Evolutionary conservation across 1,140 invertebrate genomes (phyloP), one percentile per base, ranked within the genome.

Genomic region (Ostrea edulis): DNA sequence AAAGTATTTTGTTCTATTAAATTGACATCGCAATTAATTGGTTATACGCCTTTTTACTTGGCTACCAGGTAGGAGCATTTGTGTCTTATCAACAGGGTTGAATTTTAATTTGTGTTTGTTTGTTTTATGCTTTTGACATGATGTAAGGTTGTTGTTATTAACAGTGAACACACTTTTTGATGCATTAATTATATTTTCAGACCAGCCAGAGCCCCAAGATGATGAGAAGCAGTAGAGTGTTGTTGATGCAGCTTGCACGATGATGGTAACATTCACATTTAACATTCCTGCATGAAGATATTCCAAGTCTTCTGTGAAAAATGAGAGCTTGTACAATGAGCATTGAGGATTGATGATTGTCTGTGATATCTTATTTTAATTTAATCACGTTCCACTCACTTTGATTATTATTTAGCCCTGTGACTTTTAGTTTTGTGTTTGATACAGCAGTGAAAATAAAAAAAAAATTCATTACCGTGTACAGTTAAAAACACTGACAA

Each of bases 291-390:
- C 55, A 2, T 44, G 35, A 17, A 62, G 55, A 62, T 62, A 17
- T 62, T 62, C 14, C 55, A 62, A 20, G 55, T 58, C 55, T 58
- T 20, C 20, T 62, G 35, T 44, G 29, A 29, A 77, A 12, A 77
- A 77, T 2, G 25, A 77, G 4, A 77, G 29, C 14, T 17, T 35
- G 12, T 77, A 14, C 68, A 22, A 77, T 29, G 68, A 25, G 25
- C 22, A 77, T 29, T 0, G 17, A 29, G 68, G 25, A 44, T 11
- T 29, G 25, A 25, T 14, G 29, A 25, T 77, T 77, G 29, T 77
- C 68, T 77, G 68, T 77, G 68, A 77, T 77, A 77, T 77, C 11
- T 77, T 77, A 12, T 71, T 77, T 77, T 29, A 77, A 77, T 29
- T 77, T 77, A 12, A 77, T 35, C 29, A 29, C 20, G 55, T 62